A percentile compares a stretch with the other conserved stretches of the same genome.
Conservation (phyloP, 2,797 vertebrate genomes). For the Betta splendens region DNA sequence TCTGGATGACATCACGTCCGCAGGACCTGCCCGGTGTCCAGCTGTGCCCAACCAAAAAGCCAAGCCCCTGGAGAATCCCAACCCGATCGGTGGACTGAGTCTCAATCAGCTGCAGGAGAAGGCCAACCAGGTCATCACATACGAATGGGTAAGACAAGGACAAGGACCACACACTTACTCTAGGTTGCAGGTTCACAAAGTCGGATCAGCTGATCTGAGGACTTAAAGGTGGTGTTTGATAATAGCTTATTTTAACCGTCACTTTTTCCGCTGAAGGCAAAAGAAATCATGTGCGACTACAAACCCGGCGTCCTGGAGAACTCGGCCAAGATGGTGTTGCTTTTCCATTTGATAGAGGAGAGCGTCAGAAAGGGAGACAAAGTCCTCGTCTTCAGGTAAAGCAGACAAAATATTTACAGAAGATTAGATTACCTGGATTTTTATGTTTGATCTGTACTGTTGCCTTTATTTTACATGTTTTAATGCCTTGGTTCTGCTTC, state of each 20-base stretch:
- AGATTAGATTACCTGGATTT: background rate
- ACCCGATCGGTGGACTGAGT: slow-evolving; percentile 84
- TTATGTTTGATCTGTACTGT: background rate
- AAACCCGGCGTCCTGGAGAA: slow-evolving; percentile 91
- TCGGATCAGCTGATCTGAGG: background rate
- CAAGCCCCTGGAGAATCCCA: slow-evolving; percentile 85
- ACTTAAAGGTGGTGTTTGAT: background rate
- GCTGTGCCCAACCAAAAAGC: slow-evolving; percentile 75
- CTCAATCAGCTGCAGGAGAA: slow-evolving; percentile 92
- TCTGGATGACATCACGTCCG: slow-evolving; percentile 90
- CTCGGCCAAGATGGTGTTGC: slow-evolving; percentile 96
- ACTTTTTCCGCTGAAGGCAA: slow-evolving; percentile 80
- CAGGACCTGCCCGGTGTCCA: slow-evolving; percentile 81
- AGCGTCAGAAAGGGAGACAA: slow-evolving; percentile 94
- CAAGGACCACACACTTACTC: background rate
- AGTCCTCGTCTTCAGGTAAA: slow-evolving; percentile 94
- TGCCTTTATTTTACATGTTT: background rate
- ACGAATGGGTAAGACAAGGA: slow-evolving; percentile 94
- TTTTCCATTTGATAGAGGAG: slow-evolving; percentile 96
- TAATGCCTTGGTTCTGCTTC: slow-evolving; percentile 1
- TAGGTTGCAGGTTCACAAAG: background rate
- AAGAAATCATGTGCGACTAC: slow-evolving; percentile 92
- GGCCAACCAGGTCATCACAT: slow-evolving; percentile 95
- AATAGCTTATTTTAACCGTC: background rate
- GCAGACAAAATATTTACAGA: background rate